Percentiles rank a stretch among this genome's conserved stretches.
Conservation (phyloP, 2,888 invertebrate genomes). For the Anorthoa munda region DNA sequence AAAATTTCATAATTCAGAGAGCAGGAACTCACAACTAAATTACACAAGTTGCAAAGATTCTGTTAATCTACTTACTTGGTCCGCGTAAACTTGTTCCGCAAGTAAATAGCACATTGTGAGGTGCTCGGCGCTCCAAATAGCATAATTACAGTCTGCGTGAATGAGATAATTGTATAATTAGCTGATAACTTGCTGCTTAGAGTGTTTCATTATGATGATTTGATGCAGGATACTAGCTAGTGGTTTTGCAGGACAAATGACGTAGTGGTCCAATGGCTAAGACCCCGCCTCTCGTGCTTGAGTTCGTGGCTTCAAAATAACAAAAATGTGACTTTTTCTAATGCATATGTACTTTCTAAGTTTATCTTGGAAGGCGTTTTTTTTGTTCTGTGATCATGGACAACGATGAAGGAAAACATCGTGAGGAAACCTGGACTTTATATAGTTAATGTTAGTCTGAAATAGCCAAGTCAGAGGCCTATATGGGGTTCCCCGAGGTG, state of each 20-base stretch:
- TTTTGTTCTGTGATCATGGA: too few species aligned
- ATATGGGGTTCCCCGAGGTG: too few species aligned
- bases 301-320: too few species aligned
- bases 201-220: slow-evolving; percentile 22
- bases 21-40: slow-evolving; percentile 46
- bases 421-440: too few species aligned
- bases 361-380: too few species aligned
- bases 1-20: slow-evolving; percentile 38
- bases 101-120: slow-evolving; percentile 43
- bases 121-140: slow-evolving; percentile 38
- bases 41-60: slow-evolving; percentile 55
- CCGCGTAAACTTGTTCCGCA: slow-evolving; percentile 34
- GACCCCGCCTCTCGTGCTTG: too few species aligned
- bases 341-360: too few species aligned
- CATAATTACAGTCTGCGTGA: slow-evolving; percentile 37
- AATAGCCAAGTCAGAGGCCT: too few species aligned
- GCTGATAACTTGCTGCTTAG: slow-evolving; percentile 35
- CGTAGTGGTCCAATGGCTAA: too few species aligned
- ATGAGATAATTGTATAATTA: slow-evolving; percentile 47
- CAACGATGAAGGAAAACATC: too few species aligned
- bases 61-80: slow-evolving; percentile 49
- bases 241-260: background rate
- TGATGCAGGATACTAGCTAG: slow-evolving; percentile 5
- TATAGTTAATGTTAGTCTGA: too few species aligned
- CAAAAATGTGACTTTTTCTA: too few species aligned